Percentiles rank a stretch among this genome's conserved stretches.
Conservation (phyloP, 1,140 invertebrate species). For the Danaus plexippus region DNA sequence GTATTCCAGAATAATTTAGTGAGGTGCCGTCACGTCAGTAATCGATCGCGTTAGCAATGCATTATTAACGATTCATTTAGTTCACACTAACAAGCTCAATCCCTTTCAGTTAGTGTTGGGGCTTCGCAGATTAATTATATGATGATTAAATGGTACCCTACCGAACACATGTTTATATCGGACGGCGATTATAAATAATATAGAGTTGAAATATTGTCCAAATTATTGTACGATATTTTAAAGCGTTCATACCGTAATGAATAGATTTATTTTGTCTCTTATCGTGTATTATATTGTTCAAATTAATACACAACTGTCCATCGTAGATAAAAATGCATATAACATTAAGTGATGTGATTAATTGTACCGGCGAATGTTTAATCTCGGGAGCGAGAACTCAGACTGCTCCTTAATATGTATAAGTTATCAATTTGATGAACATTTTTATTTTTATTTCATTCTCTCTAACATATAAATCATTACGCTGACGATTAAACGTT, state of each 20-base stretch:
- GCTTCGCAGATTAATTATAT: too few relatives aligned
- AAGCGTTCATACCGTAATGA: too few relatives aligned
- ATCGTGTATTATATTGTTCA: too few relatives aligned
- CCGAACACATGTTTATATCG: too few relatives aligned
- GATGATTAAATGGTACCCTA: too few relatives aligned
- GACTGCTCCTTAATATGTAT: conserved; percentile 51
- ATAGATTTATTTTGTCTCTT: too few relatives aligned
- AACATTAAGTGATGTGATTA: conserved; percentile 71
- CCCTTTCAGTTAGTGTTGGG: conserved; percentile 45
- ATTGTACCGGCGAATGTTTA: conserved; percentile 68
- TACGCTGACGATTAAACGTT: too few relatives aligned
- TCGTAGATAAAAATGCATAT: conserved; percentile 11
- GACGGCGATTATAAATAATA: too few relatives aligned
- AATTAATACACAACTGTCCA: too few relatives aligned
- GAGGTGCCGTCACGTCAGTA: conserved; percentile 30
- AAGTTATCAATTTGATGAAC: conserved; percentile 44
- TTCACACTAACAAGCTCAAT: conserved; percentile 67
- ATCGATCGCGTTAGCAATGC: conserved; percentile 57
- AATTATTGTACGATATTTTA: too few relatives aligned
- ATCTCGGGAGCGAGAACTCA: conserved; percentile 50
- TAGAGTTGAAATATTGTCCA: too few relatives aligned
- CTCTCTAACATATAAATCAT: not conserved
- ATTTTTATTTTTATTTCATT: not conserved
- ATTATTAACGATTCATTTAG: conserved; percentile 72
- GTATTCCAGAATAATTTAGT: conserved; percentile 18